These are phyloP conservation scores for Chascanopsetta lugubris DNA, from an alignment of 2,113 vertebrate species.

Conservation along the genomic window DNA sequence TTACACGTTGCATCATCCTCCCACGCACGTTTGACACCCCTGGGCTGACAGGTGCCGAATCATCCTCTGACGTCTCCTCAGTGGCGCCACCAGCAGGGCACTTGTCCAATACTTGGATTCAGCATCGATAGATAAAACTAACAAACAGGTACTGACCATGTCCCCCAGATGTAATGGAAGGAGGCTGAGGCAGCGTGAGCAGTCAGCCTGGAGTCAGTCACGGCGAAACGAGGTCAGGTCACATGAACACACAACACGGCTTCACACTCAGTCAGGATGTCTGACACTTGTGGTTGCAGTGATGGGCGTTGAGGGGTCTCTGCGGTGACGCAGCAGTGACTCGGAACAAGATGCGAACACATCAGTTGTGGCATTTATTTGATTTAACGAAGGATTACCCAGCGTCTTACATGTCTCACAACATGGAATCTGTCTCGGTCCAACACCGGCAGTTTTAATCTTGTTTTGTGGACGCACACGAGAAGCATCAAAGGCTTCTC, in stretches of 20 bases:
- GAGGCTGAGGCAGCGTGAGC: neutral
- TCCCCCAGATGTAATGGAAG: neutral
- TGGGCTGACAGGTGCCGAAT: neutral
- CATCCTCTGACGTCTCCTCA: neutral
- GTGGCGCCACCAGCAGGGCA: neutral
- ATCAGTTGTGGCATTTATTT: neutral
- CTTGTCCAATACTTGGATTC: neutral
- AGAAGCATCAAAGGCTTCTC: slow-evolving; percentile 34
- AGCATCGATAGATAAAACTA: neutral
- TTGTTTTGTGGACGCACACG: slow-evolving; percentile 37
- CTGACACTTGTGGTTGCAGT: slow-evolving; percentile 14
- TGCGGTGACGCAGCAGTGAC: slow-evolving; percentile 4
- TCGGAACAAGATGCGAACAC: neutral
- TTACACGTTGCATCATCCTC: neutral
- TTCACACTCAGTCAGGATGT: slow-evolving; percentile 12
- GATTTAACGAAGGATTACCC: neutral
- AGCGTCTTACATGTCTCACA: neutral
- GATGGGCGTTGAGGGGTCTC: slow-evolving; percentile 24
- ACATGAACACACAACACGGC: slow-evolving; percentile 10
- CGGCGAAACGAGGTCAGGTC: slow-evolving; percentile 4
- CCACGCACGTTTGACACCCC: neutral
- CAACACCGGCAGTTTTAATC: slow-evolving; percentile 16
- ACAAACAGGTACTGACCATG: neutral
- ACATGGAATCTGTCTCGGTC: slow-evolving; percentile 12
- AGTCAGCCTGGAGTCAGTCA: neutral